These are phyloP conservation scores for Oostethus manadensis DNA, from an alignment of 2,113 vertebrate genomes.

Conservation along the genomic window DNA sequence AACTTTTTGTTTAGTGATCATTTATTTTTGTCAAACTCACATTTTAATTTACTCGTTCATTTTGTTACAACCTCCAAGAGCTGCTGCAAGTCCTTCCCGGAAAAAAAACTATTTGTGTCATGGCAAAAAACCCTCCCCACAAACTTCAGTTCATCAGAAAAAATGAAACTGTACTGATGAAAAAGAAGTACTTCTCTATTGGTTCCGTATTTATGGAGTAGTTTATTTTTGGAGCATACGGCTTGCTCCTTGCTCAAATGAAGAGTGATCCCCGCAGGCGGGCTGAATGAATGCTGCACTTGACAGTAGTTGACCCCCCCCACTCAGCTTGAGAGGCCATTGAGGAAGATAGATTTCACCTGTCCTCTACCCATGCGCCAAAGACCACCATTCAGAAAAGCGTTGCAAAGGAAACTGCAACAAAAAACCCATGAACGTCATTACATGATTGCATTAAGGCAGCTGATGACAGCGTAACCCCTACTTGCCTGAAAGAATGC, in stretches of 20 bases:
- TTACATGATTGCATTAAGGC: too few species aligned
- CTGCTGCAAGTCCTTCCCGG: too few species aligned
- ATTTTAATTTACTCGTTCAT: too few species aligned
- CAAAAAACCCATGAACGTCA: too few species aligned
- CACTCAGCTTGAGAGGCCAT: slow-evolving; percentile 23
- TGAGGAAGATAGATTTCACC: slow-evolving; percentile 33
- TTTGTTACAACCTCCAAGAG: too few species aligned
- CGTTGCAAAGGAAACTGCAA: slow-evolving; percentile 7
- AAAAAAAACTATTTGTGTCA: too few species aligned
- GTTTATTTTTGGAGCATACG: slow-evolving; percentile 22
- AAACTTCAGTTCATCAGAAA: neutral
- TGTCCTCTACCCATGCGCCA: slow-evolving; percentile 1
- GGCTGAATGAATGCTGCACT: slow-evolving; percentile 35
- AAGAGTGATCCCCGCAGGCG: slow-evolving; percentile 19
- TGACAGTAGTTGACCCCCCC: slow-evolving; percentile 34
- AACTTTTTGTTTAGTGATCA: too few species aligned
- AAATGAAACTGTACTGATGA: slow-evolving; percentile 16
- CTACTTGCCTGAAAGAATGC: too few species aligned
- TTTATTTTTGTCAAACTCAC: too few species aligned
- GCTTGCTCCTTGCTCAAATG: slow-evolving; percentile 22
- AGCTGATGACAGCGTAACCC: too few species aligned
- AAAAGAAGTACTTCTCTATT: slow-evolving; percentile 8
- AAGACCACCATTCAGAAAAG: slow-evolving; percentile 4
- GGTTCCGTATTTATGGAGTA: slow-evolving; percentile 8
- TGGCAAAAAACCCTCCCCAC: too few species aligned